A percentile compares a stretch with the other conserved stretches of the same genome.
phyloP scores from a whole-genome alignment of 1,140 invertebrate genomes.

The Caenorhabditis inopinata region DNA sequence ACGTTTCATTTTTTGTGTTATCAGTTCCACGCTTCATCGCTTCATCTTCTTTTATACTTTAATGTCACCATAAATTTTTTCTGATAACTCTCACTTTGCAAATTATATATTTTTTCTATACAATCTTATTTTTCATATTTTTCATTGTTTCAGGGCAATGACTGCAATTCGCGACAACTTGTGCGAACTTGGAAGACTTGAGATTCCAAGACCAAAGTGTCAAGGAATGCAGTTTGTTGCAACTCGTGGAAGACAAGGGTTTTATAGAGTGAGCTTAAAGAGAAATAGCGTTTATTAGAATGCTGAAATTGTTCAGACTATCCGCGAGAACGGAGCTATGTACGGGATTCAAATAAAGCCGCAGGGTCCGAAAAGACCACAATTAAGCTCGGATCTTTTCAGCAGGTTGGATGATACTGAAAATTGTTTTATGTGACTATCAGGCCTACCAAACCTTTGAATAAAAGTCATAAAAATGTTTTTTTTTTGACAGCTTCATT shows the following conservation, averaged over 20 bases:
- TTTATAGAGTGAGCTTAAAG: conserved; percentile 57
- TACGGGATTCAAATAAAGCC: conserved; percentile 54
- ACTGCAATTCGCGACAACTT: conserved; percentile 40
- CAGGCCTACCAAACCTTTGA: too few relatives aligned
- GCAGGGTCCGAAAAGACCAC: conserved; percentile 53
- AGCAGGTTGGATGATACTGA: not conserved
- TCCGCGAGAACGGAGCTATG: conserved; percentile 54
- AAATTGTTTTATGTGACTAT: too few relatives aligned
- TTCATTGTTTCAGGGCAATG: conserved; percentile 17
- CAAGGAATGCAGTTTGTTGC: conserved; percentile 59
- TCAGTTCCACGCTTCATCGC: conserved; percentile 20
- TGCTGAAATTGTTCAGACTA: conserved; percentile 56
- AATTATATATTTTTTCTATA: not conserved
- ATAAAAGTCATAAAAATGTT: too few relatives aligned
- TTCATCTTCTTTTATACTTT: conserved; percentile 12
- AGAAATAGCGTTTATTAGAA: not conserved
- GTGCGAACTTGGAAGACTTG: conserved; percentile 49
- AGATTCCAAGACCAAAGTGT: conserved; percentile 63
- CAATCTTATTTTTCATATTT: not conserved
- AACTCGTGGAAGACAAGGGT: conserved; percentile 58
- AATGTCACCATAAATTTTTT: not conserved
- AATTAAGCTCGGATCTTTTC: conserved; percentile 49
- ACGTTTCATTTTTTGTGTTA: not conserved
- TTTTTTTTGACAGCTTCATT: too few relatives aligned
- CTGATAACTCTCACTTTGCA: not conserved